Evolutionary conservation across 1,140 invertebrate genomes (phyloP), one percentile per base, ranked within the genome.

Genomic region (Drosophila grimshawi): DNA sequence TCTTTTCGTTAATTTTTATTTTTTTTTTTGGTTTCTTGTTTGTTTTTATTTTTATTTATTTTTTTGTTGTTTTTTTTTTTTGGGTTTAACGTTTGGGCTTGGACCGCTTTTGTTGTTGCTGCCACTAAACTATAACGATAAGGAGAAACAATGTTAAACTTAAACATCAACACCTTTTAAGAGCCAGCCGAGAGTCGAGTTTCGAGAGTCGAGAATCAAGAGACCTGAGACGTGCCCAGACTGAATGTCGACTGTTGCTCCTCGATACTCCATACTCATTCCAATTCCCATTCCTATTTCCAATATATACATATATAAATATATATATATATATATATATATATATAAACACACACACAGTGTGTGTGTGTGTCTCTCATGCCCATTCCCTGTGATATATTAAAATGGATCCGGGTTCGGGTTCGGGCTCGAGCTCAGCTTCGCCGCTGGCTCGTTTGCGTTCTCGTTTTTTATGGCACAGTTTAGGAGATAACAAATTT

Each of bases 401-500:
- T 89, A 89, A 89, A 89, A 89, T 89, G 85, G 85, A 80, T 85
- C 74, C 68, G 75, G 74, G 83, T 64, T 81, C 61, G 80, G 65
- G 64, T 57, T 46, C 45, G 78, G 49, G 32, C 29, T 53, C 4
- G 39, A 19, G 19, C 19, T 19, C 19, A 19, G 48, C 19, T 57
- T 45, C 43, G 64, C 27, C 35, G 29, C 32, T 8, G 29, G 52
- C 77, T 72, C 83, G 78, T 83, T 88, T 66, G 63, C 83, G 85
- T 90, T 88, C 85, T 89, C 77, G 83, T 91, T 90, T 91, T 91
- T 91, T 91, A 91, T 91, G 81, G 90, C 89, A 90, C 81, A 91
- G 85, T 91, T 90, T 91, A 91, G 86, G 85, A 91, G 89, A 91
- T 91, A 91, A 91, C 89, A 91, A 91, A 91, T 90, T 91, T 91